phyloP scores from a whole-genome alignment of 1,140 invertebrate species.

The Aporrectodea caliginosa region DNA sequence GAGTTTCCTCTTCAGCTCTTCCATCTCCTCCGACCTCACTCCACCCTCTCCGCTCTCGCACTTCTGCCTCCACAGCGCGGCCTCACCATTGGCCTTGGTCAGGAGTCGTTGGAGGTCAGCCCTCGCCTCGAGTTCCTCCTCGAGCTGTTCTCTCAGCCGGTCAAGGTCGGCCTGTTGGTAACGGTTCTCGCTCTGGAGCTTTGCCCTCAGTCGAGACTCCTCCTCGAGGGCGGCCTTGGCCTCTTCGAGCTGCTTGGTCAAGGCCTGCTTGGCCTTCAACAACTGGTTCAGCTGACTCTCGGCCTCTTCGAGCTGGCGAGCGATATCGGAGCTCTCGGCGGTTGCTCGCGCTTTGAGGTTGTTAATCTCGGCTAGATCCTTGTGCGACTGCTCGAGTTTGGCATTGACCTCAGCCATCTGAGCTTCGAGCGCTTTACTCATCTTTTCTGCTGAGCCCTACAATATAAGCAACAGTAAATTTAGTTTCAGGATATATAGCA shows the following conservation, averaged over 20 bases:
- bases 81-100: slow-evolving; percentile 88
- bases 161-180: slow-evolving; percentile 85
- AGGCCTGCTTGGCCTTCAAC: slow-evolving; percentile 75
- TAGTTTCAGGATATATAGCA: too few relatives aligned
- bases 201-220: background rate
- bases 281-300: slow-evolving; percentile 94
- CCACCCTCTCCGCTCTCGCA: slow-evolving; percentile 73
- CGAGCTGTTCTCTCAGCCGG: slow-evolving; percentile 86
- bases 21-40: slow-evolving; percentile 92
- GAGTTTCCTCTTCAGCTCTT: slow-evolving; percentile 94
- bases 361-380: slow-evolving; percentile 46
- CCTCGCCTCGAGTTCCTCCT: slow-evolving; percentile 79
- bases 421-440: slow-evolving; percentile 90
- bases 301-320: slow-evolving; percentile 63
- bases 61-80: slow-evolving; percentile 10
- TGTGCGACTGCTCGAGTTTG: slow-evolving; percentile 71
- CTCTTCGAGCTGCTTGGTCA: slow-evolving; percentile 77
- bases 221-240: slow-evolving; percentile 14
- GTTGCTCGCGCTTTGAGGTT: slow-evolving; percentile 52
- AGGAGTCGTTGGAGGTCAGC: slow-evolving; percentile 80
- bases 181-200: background rate
- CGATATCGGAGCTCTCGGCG: slow-evolving; percentile 90
- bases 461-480: too few relatives aligned
- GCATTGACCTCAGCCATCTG: slow-evolving; percentile 89
- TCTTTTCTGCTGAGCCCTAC: slow-evolving; percentile 84